A percentile compares a stretch with the other conserved stretches of the same genome.
These are phyloP conservation scores for Carapus acus DNA, from an alignment of 2,797 vertebrate genomes.

Conservation along the genomic window DNA sequence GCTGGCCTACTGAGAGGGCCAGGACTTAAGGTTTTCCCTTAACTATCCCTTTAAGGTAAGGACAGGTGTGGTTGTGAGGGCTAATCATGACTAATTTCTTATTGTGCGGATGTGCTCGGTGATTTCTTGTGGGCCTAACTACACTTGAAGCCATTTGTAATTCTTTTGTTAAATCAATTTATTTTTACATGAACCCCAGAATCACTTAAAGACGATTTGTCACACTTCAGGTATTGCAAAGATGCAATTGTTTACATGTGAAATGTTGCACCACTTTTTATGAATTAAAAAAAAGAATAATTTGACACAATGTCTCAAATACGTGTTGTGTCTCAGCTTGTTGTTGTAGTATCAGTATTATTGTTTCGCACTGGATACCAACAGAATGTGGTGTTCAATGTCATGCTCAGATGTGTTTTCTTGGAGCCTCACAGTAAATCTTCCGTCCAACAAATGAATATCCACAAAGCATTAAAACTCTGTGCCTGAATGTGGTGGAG, in stretches of 20 bases:
- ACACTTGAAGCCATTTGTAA: conserved; percentile 35
- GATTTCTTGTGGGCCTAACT: conserved; percentile 16
- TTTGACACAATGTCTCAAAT: too few relatives aligned
- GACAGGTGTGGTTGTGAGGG: neutral
- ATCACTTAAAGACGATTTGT: conserved; percentile 56
- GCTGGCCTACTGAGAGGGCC: conserved; percentile 1
- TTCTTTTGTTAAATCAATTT: conserved; percentile 54
- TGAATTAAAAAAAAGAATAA: conserved; percentile 58
- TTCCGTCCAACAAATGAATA: too few relatives aligned
- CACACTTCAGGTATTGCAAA: conserved; percentile 66
- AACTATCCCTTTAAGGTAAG: neutral
- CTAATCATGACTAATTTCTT: conserved; percentile 27
- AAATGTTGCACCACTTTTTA: conserved; percentile 69
- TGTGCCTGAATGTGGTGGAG: too few relatives aligned
- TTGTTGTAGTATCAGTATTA: too few relatives aligned
- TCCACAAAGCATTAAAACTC: too few relatives aligned
- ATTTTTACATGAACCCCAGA: conserved; percentile 65
- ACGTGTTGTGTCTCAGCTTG: too few relatives aligned
- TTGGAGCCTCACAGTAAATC: too few relatives aligned
- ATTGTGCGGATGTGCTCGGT: conserved; percentile 8
- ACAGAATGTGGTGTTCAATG: too few relatives aligned
- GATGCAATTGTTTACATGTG: conserved; percentile 71
- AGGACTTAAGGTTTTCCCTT: neutral
- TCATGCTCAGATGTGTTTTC: too few relatives aligned
- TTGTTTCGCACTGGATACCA: too few relatives aligned